Conservation (phyloP, 2,888 invertebrate genomes). For the Metalampra italica region DNA sequence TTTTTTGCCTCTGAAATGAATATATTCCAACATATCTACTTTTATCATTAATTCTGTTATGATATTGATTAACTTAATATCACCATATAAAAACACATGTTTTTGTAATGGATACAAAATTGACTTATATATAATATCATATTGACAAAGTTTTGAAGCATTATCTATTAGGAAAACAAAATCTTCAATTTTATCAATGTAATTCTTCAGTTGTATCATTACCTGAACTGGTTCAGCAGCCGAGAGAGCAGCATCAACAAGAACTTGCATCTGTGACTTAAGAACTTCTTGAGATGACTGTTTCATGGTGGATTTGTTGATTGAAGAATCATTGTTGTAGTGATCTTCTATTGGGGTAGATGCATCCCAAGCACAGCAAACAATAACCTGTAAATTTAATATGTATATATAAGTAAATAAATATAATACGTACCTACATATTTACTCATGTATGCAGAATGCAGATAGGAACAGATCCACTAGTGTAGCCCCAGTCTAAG, state of each 20-base stretch:
- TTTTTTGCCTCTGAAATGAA: constrained; percentile 53
- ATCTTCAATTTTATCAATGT: constrained; percentile 56
- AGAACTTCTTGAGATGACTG: constrained; percentile 49
- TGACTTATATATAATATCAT: constrained; percentile 46
- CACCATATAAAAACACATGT: constrained; percentile 36
- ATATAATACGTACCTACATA: not conserved
- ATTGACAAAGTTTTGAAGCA: constrained; percentile 44
- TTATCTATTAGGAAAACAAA: constrained; percentile 40
- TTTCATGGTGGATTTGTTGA: constrained; percentile 21
- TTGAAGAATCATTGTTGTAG: constrained; percentile 20
- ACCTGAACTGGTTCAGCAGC: constrained; percentile 32
- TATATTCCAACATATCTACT: constrained; percentile 64
- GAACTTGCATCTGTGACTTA: constrained; percentile 39
- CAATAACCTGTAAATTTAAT: constrained; percentile 31
- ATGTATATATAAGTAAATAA: constrained; percentile 3
- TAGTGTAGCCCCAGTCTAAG: too few species aligned
- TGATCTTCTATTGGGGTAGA: constrained; percentile 17
- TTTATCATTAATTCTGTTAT: constrained; percentile 56
- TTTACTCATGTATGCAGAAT: not conserved
- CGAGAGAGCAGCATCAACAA: constrained; percentile 31
- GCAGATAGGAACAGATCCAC: too few species aligned
- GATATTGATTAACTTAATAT: constrained; percentile 29
- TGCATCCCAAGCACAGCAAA: constrained; percentile 25
- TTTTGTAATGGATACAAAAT: constrained; percentile 55
- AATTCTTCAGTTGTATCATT: constrained; percentile 36